Evolutionary conservation across 2,113 vertebrate genomes (phyloP).

Genomic region (Misgurnus anguillicaudatus): DNA sequence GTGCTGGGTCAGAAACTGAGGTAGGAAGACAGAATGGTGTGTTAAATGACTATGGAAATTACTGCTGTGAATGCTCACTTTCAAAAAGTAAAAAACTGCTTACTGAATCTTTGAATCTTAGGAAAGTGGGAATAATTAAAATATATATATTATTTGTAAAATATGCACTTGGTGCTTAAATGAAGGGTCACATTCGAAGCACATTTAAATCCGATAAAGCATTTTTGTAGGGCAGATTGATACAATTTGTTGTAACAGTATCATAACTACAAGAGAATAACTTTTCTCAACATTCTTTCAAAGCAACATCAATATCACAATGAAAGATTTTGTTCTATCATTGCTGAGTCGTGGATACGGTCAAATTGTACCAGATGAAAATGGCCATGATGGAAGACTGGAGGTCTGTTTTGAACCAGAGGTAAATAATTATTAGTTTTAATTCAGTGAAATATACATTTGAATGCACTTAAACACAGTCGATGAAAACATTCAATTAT

Average conservation of each 20-base stretch:
- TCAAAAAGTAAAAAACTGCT: not conserved
- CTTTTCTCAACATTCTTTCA: not conserved
- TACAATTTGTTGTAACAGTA: not conserved
- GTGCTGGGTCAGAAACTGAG: slow-evolving; percentile 21
- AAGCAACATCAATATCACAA: slow-evolving; percentile 35
- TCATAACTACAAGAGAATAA: not conserved
- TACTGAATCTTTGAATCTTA: not conserved
- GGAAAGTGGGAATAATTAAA: not conserved
- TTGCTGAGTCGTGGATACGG: slow-evolving; percentile 76
- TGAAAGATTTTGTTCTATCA: slow-evolving; percentile 74
- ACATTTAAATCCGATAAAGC: no score
- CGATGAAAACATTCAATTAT: not conserved
- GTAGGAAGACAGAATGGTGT: slow-evolving; percentile 7
- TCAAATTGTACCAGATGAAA: slow-evolving; percentile 60
- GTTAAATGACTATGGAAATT: not conserved
- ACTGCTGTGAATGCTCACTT: not conserved
- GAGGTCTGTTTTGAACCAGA: slow-evolving; percentile 79
- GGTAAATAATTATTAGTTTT: slow-evolving; percentile 52
- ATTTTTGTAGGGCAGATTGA: no score
- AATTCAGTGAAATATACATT: not conserved
- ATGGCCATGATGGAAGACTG: slow-evolving; percentile 69
- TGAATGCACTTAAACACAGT: not conserved
- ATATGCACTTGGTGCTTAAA: no score
- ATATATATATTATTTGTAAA: no score
- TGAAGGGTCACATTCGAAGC: no score